Percentiles rank a stretch among this genome's conserved stretches.
phyloP scores from a whole-genome alignment of 1,140 invertebrate genomes.

The Adelges cooleyi region DNA sequence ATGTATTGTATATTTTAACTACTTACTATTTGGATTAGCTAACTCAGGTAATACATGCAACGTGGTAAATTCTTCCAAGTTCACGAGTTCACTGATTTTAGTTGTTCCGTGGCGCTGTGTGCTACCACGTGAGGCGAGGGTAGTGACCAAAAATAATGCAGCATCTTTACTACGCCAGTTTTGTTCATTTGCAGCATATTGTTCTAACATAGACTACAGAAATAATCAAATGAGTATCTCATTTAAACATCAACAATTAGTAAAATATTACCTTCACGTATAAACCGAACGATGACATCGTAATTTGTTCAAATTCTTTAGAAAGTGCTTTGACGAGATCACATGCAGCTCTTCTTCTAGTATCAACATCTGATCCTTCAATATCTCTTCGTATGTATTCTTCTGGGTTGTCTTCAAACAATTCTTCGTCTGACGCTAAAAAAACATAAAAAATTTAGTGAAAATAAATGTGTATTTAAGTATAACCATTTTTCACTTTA shows the following conservation, averaged over 20 bases:
- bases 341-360: slow-evolving; percentile 83
- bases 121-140: slow-evolving; percentile 78
- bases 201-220: slow-evolving; percentile 59
- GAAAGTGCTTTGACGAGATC: slow-evolving; percentile 87
- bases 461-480: neutral
- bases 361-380: slow-evolving; percentile 97
- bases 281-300: slow-evolving; percentile 83
- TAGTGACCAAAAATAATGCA: slow-evolving; percentile 90
- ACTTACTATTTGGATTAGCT: slow-evolving; percentile 54
- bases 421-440: slow-evolving; percentile 80
- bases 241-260: neutral
- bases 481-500: slow-evolving; percentile 37
- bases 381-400: slow-evolving; percentile 96
- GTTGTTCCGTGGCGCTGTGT: slow-evolving; percentile 87
- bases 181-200: slow-evolving; percentile 61
- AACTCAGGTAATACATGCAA: slow-evolving; percentile 79
- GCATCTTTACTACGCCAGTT: slow-evolving; percentile 61
- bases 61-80: slow-evolving; percentile 74
- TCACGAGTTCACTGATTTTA: slow-evolving; percentile 76
- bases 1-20: neutral
- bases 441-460: slow-evolving; percentile 30
- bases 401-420: slow-evolving; percentile 96
- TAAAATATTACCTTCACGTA: slow-evolving; percentile 54
- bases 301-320: slow-evolving; percentile 78
- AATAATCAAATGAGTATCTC: slow-evolving; percentile 27